phyloP scores from a whole-genome alignment of 2,888 invertebrate genomes.

The Lycocerus yunnanus region DNA sequence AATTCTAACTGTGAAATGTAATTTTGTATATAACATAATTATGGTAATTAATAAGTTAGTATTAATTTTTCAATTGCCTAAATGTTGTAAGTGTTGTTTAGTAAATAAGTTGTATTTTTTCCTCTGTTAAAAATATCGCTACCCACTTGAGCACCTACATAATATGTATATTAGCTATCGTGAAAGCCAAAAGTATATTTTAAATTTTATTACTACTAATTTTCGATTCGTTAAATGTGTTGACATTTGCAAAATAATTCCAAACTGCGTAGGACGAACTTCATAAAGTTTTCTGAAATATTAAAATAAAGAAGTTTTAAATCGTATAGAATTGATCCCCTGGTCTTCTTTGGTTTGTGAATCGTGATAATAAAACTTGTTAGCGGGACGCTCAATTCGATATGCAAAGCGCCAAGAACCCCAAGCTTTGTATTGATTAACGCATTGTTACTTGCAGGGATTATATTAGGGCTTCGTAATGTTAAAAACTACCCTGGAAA shows the following conservation, averaged over 20 bases:
- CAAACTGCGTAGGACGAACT: too few species aligned
- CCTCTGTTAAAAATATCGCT: not conserved
- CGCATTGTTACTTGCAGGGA: not conserved
- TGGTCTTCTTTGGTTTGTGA: not conserved
- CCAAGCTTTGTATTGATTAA: not conserved
- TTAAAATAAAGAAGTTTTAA: too few species aligned
- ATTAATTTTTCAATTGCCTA: constrained; percentile 23
- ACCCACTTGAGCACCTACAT: not conserved
- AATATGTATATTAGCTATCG: not conserved
- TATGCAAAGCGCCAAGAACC: not conserved
- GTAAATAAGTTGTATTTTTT: not conserved
- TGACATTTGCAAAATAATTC: not conserved
- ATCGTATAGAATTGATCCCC: too few species aligned
- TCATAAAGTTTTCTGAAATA: too few species aligned
- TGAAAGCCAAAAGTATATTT: not conserved
- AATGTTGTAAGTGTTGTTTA: constrained; percentile 26
- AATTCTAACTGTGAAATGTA: constrained; percentile 21
- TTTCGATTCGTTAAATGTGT: not conserved
- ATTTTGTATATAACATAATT: constrained; percentile 12
- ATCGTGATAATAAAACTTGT: too few species aligned
- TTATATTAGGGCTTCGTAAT: not conserved
- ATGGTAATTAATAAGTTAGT: constrained; percentile 1
- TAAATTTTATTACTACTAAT: not conserved
- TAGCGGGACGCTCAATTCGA: not conserved
- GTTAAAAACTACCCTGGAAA: not conserved